These are phyloP conservation scores for Lophotriccus pileatus DNA, from an alignment of 2,797 vertebrate species.

Conservation along the genomic window DNA sequence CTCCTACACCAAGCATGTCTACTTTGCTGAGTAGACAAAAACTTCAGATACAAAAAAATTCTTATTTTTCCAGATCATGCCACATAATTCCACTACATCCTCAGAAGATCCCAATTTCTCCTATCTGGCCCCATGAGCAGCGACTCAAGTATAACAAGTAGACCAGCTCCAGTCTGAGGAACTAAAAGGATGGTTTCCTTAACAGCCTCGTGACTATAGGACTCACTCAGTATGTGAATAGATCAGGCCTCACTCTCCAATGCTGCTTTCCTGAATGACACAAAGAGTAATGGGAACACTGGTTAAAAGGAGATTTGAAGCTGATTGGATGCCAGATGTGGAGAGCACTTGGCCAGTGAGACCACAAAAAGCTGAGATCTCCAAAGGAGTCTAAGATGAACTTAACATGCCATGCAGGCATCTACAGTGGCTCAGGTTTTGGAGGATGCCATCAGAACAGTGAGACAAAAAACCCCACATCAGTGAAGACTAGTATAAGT, in stretches of 20 bases:
- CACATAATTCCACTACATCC: background rate
- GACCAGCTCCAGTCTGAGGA: background rate
- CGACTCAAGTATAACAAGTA: fast-evolving
- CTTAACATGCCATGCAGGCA: background rate
- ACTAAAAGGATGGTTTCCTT: background rate
- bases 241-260: background rate
- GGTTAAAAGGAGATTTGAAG: background rate
- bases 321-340: background rate
- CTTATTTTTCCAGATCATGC: background rate
- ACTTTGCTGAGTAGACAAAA: background rate
- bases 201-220: background rate
- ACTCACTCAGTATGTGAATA: background rate
- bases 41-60: background rate
- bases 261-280: background rate
- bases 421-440: background rate
- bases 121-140: background rate
- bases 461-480: background rate
- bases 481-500: background rate
- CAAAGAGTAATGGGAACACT: background rate
- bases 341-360: background rate
- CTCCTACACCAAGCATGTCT: background rate
- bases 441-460: background rate
- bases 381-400: background rate
- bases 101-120: background rate
- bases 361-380: background rate